Base-by-base conservation (phyloP, 2,888 invertebrate species). In the Meiosimyza decipiens region DNA sequence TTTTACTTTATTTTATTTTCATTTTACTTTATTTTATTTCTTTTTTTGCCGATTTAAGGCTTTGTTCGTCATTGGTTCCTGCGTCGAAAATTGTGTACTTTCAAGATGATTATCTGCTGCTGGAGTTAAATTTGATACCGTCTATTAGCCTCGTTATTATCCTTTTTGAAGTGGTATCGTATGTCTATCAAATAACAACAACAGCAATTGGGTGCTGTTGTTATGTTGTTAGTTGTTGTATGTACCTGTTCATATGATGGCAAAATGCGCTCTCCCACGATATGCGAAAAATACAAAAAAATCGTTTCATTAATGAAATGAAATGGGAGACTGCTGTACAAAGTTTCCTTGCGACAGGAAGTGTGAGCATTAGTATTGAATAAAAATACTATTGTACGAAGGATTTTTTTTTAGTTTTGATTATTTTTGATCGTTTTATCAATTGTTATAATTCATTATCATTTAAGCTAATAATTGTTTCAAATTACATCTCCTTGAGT, bases 71-170 rank as follows among this genome's bases (percentile, higher is more conserved):
- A 15, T 18, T 55, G 59, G 49, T 49, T 62, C 47, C 73, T 74
- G 60, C 64, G 49, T n/a, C 49, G 68, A 49, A 50, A 68, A 68
- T n/a, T 67, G 28, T 54, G 66, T 54, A 33, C 16, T 54, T 69
- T 47, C 51, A 63, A 74, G 73, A 75, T 73, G 81, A 82, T 84
- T 82, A 84, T 84, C 84, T 84, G 79, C 72, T 67, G 76, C 79
- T 79, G 83, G 82, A 81, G 83, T 82, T 82, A 79, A 84, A 84
- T 84, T 84, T 80, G 84, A 84, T 84, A 84, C 83, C 83, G 79
- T 82, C 84, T 84, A 84, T 84, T 84, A 84, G 84, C 84, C 80
- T 80, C 80, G 81, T 80, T 82, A 79, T 83, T 83, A 82, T 83
- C 82, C 80, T 79, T 79, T 84, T 82, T 84, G 84, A 84, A 82